Percentiles rank a stretch among this genome's conserved stretches.
Conservation (phyloP, 2,888 invertebrate species). For the Brenthis ino region DNA sequence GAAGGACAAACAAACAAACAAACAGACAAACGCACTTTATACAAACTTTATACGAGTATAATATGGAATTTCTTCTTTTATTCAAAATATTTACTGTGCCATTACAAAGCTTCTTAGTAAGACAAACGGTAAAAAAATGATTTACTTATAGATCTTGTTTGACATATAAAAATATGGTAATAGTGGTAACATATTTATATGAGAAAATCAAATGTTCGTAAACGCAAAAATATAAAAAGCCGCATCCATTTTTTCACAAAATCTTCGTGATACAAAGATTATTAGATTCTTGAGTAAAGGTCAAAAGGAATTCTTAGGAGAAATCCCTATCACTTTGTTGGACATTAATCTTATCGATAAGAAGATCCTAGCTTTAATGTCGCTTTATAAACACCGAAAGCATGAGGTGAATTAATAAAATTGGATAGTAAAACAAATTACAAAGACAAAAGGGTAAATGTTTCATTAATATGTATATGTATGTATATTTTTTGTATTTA, state of each 20-base stretch:
- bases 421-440: slow-evolving; percentile 6
- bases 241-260: slow-evolving; percentile 8
- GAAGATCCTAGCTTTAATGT: slow-evolving; percentile 39
- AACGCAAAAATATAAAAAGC: background rate
- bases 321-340: slow-evolving; percentile 44
- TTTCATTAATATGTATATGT: no score
- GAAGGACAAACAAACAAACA: no score
- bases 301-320: slow-evolving; percentile 25
- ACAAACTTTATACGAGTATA: no score
- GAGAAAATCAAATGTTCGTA: background rate
- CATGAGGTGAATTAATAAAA: slow-evolving; percentile 32
- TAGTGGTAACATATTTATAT: background rate
- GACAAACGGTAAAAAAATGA: no score
- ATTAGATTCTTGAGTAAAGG: slow-evolving; percentile 19
- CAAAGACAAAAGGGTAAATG: slow-evolving; percentile 25
- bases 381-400: slow-evolving; percentile 37
- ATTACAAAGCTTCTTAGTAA: no score
- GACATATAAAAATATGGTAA: no score
- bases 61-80: no score
- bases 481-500: no score
- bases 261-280: slow-evolving; percentile 3
- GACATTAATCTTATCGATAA: slow-evolving; percentile 43
- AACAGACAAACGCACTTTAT: no score
- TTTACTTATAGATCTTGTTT: no score
- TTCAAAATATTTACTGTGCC: no score